Base-by-base conservation (phyloP, 2,113 vertebrate species). In the Rhegmatorhina hoffmannsi region DNA sequence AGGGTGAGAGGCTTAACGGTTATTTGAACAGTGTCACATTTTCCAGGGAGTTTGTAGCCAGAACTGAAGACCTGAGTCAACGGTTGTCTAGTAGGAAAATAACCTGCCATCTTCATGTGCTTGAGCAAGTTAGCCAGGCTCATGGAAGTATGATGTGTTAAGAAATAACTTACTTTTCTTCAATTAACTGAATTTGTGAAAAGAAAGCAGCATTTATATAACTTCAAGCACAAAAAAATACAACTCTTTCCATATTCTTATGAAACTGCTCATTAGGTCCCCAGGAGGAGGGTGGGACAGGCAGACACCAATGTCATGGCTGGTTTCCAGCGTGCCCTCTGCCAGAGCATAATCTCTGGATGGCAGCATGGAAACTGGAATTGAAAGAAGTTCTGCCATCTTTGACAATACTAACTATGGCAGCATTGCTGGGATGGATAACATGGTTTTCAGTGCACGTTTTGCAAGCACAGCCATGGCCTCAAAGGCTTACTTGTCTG, bases 331-430 rank as follows among this genome's bases (percentile, higher is more conserved):
- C 7, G 3, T 76, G 53, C 5, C 53, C 34, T 44, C 26, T 79
- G 38, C n/a, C 25, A 34, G 29, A 2, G 20, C 12, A 21, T 49
- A 23, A 17, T 58, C 43, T 58, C 52, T 40, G 59, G 3, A 4
- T 46, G 46, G 50, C 49, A 49, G 40, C 2, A 0, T 17, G 69
- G 36, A 67, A 64, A 20, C 12, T 49, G 43, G 19, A 59, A 34
- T 31, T 67, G 24, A 17, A 3, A 73, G 59, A 73, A 14, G 5
- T 13, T 8, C 2, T 2, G 4, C 34, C 0, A 0, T 25, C 52
- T 91, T 28, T 25, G 24, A n/a, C 8, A 10, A 0, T 14, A 1
- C 24, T 43, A 9, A 17, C 23, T 55, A 0, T 10, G 59, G 29
- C 29, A 69, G 67, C 28, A 14, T 12, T 58, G 23, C n/a, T 84